phyloP scores from a whole-genome alignment of 1,140 invertebrate species.

The Araneus ventricosus region DNA sequence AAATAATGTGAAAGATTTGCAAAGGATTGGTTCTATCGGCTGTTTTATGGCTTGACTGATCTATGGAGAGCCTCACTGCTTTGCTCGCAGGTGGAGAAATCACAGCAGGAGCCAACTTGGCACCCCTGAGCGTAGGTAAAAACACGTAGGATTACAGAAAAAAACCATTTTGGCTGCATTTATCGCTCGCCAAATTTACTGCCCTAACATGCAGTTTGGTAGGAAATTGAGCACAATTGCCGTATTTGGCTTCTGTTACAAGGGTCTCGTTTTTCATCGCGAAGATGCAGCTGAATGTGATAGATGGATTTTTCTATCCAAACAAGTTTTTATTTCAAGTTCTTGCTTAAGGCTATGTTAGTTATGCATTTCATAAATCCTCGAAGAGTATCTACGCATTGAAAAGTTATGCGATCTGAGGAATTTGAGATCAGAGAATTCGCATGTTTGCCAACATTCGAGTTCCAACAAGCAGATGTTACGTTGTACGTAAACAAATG shows the following conservation, averaged over 20 bases:
- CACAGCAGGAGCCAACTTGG: slow-evolving; percentile 32
- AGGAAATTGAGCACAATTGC: neutral
- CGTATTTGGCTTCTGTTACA: neutral
- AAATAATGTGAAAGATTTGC: slow-evolving; percentile 31
- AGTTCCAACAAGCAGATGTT: too few species aligned
- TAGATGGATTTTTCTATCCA: too few species aligned
- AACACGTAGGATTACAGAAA: slow-evolving; percentile 39
- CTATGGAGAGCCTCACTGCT: neutral
- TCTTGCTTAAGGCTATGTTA: too few species aligned
- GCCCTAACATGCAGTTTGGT: neutral
- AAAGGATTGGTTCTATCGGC: slow-evolving; percentile 53
- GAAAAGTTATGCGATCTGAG: too few species aligned
- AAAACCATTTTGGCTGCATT: slow-evolving; percentile 22
- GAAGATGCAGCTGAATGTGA: too few species aligned
- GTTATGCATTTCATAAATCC: too few species aligned
- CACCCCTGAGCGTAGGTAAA: slow-evolving; percentile 36
- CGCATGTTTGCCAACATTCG: too few species aligned
- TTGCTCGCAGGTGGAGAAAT: slow-evolving; percentile 50
- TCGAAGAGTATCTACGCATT: too few species aligned
- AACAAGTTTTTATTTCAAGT: too few species aligned
- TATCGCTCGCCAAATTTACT: slow-evolving; percentile 9
- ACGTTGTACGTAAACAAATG: too few species aligned
- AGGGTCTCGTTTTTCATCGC: too few species aligned
- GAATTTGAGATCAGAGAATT: too few species aligned
- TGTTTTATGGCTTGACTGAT: slow-evolving; percentile 11